phyloP scores from a whole-genome alignment of 1,140 invertebrate species.

The Paraescarpia echinospica region DNA sequence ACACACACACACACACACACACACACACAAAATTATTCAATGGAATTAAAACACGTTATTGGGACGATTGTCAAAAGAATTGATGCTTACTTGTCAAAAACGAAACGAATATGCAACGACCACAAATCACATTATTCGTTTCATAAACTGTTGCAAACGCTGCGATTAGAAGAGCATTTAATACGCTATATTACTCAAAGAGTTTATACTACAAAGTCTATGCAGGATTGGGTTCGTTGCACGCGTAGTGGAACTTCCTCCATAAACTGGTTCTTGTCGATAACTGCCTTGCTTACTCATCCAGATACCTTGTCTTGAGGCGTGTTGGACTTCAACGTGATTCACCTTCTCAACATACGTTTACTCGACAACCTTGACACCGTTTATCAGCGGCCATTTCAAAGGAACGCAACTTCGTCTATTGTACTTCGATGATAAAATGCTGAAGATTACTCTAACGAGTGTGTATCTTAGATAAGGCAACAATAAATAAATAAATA shows the following conservation, averaged over 20 bases:
- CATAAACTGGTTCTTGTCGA: too few relatives aligned
- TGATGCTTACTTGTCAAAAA: too few relatives aligned
- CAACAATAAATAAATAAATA: too few relatives aligned
- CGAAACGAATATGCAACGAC: too few relatives aligned
- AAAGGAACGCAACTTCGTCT: background rate
- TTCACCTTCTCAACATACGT: background rate
- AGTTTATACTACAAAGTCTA: background rate
- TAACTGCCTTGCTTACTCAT: too few relatives aligned
- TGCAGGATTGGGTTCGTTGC: background rate
- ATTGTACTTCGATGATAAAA: background rate
- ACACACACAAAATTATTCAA: background rate
- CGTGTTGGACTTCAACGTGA: background rate
- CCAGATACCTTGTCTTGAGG: too few relatives aligned
- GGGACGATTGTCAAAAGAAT: too few relatives aligned
- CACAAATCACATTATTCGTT: too few relatives aligned
- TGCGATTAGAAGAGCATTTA: too few relatives aligned
- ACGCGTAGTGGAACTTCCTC: background rate
- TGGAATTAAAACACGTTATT: background rate
- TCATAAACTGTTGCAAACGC: too few relatives aligned
- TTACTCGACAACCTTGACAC: background rate
- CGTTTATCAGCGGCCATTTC: background rate
- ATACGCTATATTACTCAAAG: background rate
- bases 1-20: background rate
- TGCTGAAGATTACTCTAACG: background rate
- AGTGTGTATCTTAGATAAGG: background rate